Percentiles rank a stretch among this genome's conserved stretches.
Conservation (phyloP, 2,888 invertebrate genomes). For the Oscheius sp. region DNA sequence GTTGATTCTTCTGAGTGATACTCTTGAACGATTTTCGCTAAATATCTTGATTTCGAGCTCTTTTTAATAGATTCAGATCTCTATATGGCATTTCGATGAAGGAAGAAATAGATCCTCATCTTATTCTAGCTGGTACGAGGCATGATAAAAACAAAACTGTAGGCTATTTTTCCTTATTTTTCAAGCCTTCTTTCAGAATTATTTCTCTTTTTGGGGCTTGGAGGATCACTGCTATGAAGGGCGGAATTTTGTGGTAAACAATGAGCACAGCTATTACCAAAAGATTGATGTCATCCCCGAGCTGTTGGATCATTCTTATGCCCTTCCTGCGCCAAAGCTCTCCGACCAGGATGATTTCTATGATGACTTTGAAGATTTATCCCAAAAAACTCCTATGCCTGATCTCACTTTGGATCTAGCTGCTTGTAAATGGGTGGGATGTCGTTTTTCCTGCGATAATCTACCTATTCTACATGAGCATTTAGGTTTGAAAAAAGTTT, state of each 20-base stretch:
- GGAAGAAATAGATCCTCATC: not conserved
- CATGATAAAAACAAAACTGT: not conserved
- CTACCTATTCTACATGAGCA: slow-evolving; percentile 3
- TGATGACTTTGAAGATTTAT: not conserved
- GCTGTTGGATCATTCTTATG: slow-evolving; percentile 13
- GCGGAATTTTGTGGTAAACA: slow-evolving; percentile 34
- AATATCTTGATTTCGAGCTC: too few species aligned
- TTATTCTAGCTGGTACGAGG: not conserved
- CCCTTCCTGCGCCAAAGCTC: not conserved
- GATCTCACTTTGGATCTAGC: not conserved
- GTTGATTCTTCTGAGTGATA: too few species aligned
- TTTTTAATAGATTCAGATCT: too few species aligned
- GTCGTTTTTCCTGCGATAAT: slow-evolving; percentile 8
- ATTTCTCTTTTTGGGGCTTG: not conserved
- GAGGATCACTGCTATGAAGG: slow-evolving; percentile 33
- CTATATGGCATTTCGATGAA: too few species aligned
- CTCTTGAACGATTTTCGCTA: too few species aligned
- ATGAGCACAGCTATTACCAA: slow-evolving; percentile 34
- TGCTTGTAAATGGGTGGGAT: slow-evolving; percentile 22
- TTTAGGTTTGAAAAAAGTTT: not conserved
- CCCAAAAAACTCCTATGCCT: not conserved
- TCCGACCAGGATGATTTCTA: slow-evolving; percentile 1
- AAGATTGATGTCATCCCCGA: slow-evolving; percentile 17
- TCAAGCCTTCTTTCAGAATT: too few species aligned
- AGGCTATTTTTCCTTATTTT: not conserved